Base-by-base conservation (phyloP, 2,888 invertebrate species). In the Xanthorhoe spadicearia region DNA sequence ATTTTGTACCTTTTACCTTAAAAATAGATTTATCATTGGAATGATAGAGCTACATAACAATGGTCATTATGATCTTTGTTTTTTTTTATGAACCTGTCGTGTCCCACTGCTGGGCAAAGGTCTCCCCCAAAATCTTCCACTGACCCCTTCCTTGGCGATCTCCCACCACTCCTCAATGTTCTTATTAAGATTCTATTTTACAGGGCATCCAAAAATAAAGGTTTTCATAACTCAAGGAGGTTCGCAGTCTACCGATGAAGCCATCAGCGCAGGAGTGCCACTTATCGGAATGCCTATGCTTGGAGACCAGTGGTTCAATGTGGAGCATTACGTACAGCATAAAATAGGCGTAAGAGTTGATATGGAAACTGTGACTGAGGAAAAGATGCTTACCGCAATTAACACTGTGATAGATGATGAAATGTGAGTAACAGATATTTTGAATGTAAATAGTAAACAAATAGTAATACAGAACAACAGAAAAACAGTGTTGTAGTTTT, bases 161-260 rank as follows among this genome's bases (percentile, higher is more conserved):
- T 43, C 13, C n/a, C n/a, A n/a, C n/a, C n/a, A n/a, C 1, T 43
- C 43, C 7, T 32, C 32, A 5, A 1, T 32, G 3, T 32, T 32
- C 32, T 32, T 7, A 32, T 32, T 0, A 43, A 13, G 3, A 43
- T 43, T 13, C 13, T 43, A 1, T 1, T 49, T 74, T 69, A 18
- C 71, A 81, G 81, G 69, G 48, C 90, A 91, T 71, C 83, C 84
- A 13, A 90, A 90, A 60, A 61, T 90, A 3, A 89, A 88, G 73
- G 63, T 87, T 2, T 90, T 90, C 64, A 81, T 88, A 10, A 86
- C 84, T 0, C 89, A 89, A 82, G 86, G 85, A 54, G 89, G 89
- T 0, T 61, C 86, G 6, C 87, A 88, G 68, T 88, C 88, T 0
- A 77, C 85, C 0, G 87, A 87, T 69, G 88, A 89, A 74, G 81